Evolutionary conservation across 2,797 vertebrate genomes (phyloP).

Genomic region (Melanotaenia trifasciata): DNA sequence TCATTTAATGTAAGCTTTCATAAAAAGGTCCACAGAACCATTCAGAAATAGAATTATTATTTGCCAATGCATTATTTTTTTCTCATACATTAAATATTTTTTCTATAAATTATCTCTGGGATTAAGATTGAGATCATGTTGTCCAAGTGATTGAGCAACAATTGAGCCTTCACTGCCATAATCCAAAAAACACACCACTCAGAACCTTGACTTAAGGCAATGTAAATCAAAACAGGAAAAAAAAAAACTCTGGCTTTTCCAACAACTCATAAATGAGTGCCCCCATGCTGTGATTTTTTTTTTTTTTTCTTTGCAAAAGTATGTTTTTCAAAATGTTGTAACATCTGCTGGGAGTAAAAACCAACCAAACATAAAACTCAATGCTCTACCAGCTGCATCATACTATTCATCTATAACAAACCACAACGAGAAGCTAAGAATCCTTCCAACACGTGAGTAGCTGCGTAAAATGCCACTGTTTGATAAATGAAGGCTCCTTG

Average conservation of each 20-base stretch:
- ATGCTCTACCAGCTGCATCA: constrained; percentile 30
- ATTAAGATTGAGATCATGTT: no score
- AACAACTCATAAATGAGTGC: no score
- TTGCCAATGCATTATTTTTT: no score
- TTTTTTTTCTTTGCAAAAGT: neutral
- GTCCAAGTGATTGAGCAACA: neutral
- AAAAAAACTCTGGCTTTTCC: neutral
- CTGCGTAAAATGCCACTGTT: constrained; percentile 41
- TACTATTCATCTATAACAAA: constrained; percentile 43
- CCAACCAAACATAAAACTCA: constrained; percentile 13
- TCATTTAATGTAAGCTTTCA: no score
- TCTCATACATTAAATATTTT: no score
- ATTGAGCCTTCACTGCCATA: neutral
- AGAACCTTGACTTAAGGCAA: neutral
- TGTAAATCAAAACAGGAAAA: neutral
- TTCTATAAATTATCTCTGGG: no score
- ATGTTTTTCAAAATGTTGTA: neutral
- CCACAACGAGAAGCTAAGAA: constrained; percentile 33
- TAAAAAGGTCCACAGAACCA: no score
- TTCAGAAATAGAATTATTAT: no score
- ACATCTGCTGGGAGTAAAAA: neutral
- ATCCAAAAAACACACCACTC: neutral
- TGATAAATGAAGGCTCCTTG: constrained; percentile 63
- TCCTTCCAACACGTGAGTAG: constrained; percentile 29
- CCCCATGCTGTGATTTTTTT: neutral